Evolutionary conservation across 30 jellyfish, hydroid and myxozoan genomes (phyloP).

Genomic region (Phacellophora camtschatica): DNA sequence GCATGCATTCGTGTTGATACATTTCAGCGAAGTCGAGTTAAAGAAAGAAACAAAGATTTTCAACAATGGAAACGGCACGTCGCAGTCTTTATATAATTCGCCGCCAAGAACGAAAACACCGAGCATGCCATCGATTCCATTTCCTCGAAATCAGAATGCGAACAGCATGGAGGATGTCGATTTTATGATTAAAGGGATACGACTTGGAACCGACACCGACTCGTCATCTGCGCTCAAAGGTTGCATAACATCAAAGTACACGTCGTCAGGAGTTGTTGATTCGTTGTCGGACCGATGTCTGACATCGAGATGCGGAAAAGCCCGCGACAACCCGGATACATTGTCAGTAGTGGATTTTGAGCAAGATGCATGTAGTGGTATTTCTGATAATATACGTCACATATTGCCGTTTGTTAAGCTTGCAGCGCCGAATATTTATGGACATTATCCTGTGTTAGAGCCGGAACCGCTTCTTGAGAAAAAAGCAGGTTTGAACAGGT

Average conservation of each 20-base stretch:
- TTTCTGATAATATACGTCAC: conserved; percentile 12
- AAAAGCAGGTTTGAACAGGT: conserved; percentile 76
- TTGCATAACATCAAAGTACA: not conserved
- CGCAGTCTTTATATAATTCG: not conserved
- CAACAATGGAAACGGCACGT: not conserved
- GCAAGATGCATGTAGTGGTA: not conserved
- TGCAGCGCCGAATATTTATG: conserved; percentile 49
- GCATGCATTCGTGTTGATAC: too few relatives aligned
- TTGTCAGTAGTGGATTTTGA: conserved; percentile 14
- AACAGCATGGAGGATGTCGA: conserved; percentile 22
- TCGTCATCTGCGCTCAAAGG: conserved; percentile 31
- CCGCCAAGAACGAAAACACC: conserved; percentile 32
- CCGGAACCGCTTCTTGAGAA: conserved; percentile 73
- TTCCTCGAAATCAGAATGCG: not conserved
- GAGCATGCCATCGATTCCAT: conserved; percentile 60
- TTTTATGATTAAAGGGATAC: conserved; percentile 51
- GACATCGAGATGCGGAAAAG: not conserved
- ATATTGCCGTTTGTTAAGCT: conserved; percentile 72
- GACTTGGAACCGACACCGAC: not conserved
- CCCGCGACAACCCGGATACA: not conserved
- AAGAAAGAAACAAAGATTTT: not conserved
- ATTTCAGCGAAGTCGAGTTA: conserved; percentile 33
- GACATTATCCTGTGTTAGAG: conserved; percentile 75
- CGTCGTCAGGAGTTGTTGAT: not conserved
- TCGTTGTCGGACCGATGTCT: not conserved